Evolutionary conservation across 2,888 invertebrate genomes (phyloP).

Genomic region (Lysandra coridon): DNA sequence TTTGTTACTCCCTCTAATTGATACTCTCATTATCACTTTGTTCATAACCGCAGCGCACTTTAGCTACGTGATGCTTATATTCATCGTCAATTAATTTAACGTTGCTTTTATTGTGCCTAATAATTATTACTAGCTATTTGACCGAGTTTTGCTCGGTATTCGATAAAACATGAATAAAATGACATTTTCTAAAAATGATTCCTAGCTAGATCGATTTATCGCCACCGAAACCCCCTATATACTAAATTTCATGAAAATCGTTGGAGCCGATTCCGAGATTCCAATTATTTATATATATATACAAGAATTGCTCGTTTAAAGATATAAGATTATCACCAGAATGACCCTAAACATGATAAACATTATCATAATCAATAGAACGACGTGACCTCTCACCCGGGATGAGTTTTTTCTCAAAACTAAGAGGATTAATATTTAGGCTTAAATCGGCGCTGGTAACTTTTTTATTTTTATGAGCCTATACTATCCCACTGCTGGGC

Average conservation of each 20-base stretch:
- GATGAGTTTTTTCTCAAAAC: background rate
- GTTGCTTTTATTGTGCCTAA: background rate
- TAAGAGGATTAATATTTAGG: background rate
- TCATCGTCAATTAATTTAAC: background rate
- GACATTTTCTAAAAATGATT: no score
- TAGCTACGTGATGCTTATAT: background rate
- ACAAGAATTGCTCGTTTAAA: no score
- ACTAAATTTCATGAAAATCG: no score
- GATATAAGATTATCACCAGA: background rate
- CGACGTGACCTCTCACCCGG: background rate
- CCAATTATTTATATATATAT: no score
- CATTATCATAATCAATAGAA: background rate
- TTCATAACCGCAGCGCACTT: background rate
- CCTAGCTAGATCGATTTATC: no score
- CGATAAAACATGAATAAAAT: no score
- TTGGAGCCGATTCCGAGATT: no score
- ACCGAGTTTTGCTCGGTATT: no score
- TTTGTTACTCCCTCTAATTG: background rate
- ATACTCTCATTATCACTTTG: conserved; percentile 10
- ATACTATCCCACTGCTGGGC: no score
- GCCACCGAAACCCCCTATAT: no score
- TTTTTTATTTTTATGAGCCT: no score
- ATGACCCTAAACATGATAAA: background rate
- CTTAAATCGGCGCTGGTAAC: background rate
- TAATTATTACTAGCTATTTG: background rate